Evolutionary conservation across 2,888 invertebrate genomes (phyloP), one percentile per base, ranked within the genome.

Genomic region (Heteromyza rotundicornis): DNA sequence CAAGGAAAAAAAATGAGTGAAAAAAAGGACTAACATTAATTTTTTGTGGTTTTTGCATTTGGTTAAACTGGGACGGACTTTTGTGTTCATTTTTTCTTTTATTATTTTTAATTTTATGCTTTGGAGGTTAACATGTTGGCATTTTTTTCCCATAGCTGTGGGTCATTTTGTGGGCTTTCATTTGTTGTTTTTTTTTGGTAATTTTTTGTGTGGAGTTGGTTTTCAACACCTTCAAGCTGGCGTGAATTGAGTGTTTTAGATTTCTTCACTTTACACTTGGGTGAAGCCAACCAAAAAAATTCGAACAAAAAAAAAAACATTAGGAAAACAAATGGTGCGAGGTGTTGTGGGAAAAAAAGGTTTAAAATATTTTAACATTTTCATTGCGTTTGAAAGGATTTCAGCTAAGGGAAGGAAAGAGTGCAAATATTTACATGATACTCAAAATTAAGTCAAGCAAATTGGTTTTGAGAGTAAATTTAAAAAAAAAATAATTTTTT

Each of bases 1-100:
- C 19, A 49, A 51, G 60, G 71, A 70, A 73, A 75, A 72, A 72
- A 74, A 74, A 72, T 69, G 66, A 66, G 47, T 36, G 10, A 53
- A 32, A 53, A 40, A 55, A 55, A 55, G 55, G 55, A 40, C 23
- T 36, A 17, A 27, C 54, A 54, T 54, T 20, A 35, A 35, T 69
- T 70, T 73, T 70, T 68, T 74, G 77, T 69, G 80, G 80, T 77
- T 80, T 79, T 75, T 65, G 69, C 74, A 78, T 79, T 77, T 72
- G 79, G 78, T 70, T 78, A 67, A 72, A 74, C 78, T 77, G 73
- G 68, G 68, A 71, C 69, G 73, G 68, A 62, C 63, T 52, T 66
- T 44, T 16, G 17, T 22, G 40, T 19, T 24, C 44, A 22, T 54
- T 54, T 52, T 52, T 52, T n/a, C n/a, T 23, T 10, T 19, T 47